These are phyloP conservation scores for Coracopsis vasa DNA, from an alignment of 2,113 vertebrate species.

Conservation along the genomic window DNA sequence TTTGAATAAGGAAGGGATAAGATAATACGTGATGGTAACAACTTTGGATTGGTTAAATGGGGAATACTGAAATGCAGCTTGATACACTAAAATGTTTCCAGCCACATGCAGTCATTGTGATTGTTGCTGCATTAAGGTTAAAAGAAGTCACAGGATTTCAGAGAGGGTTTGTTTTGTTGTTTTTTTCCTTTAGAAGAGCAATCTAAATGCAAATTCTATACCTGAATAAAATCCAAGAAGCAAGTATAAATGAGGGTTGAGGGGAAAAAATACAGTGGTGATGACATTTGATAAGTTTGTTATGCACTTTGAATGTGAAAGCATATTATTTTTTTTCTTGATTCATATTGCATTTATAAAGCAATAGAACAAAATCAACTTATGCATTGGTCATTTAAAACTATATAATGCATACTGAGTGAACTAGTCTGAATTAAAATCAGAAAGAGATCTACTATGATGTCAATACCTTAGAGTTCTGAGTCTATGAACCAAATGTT, in stretches of 20 bases:
- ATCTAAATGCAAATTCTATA: slow-evolving; percentile 69
- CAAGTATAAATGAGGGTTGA: background rate
- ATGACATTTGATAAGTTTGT: background rate
- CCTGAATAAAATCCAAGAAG: slow-evolving; percentile 46
- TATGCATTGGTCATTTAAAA: background rate
- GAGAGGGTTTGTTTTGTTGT: background rate
- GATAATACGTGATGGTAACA: background rate
- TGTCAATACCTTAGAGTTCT: background rate
- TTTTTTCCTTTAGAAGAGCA: background rate
- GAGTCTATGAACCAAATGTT: background rate
- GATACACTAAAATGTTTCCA: slow-evolving; percentile 10
- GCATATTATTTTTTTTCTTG: background rate
- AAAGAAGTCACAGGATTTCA: slow-evolving; percentile 18
- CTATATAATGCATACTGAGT: background rate
- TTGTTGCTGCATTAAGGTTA: background rate
- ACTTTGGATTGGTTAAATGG: background rate
- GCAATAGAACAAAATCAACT: background rate
- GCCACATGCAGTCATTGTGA: background rate
- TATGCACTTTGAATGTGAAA: background rate
- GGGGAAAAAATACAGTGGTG: background rate
- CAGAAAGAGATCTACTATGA: background rate
- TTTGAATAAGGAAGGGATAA: background rate
- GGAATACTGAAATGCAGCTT: background rate
- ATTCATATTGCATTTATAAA: background rate
- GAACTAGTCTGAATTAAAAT: background rate